Evolutionary conservation across 2,888 invertebrate species (phyloP), one percentile per base, ranked within the genome.

Genomic region (Brachyopa scutellaris): DNA sequence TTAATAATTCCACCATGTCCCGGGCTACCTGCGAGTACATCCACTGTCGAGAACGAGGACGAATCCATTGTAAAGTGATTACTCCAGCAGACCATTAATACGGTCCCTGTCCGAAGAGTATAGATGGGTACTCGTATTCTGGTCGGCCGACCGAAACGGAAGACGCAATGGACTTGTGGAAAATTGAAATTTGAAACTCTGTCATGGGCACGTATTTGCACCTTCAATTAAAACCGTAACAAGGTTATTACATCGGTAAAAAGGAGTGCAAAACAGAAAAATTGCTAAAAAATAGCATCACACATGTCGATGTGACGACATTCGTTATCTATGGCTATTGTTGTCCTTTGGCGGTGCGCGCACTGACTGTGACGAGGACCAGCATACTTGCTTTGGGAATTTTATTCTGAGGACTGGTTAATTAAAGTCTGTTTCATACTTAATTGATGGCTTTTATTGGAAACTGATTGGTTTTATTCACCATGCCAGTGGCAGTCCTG

Each of bases 201-300:
- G 78, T 76, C 84, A 84, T 62, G 70, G 53, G 66, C 82, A 74
- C 69, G 79, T 85, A 84, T 88, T 89, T 89, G 88, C 89, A 87
- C 88, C 88, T 88, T 89, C 89, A 90, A 90, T 90, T 90, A 90
- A 89, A 89, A 87, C 87, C 87, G 88, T 89, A 90, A 90, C 90
- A 89, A 89, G 88, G 88, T 90, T 90, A 90, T 90, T 88, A 82
- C 77, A 72, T 69, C 62, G 57, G 7, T 57, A 59, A 36, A 26
- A 62, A 26, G 38, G 29, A 26, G 40, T 9, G 8, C 9, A 19
- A 17, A 36, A 57, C n/a, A n/a, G n/a, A 33, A 45, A 11, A 23
- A 9, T 4, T 6, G 11, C 4, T 40, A 19, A n/a, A n/a, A n/a
- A n/a, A n/a, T n/a, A n/a, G n/a, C n/a, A n/a, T n/a, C n/a, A n/a